A percentile compares a stretch with the other conserved stretches of the same genome.
Evolutionary conservation across 1,140 invertebrate genomes (phyloP).

Genomic region (Venturia canescens): DNA sequence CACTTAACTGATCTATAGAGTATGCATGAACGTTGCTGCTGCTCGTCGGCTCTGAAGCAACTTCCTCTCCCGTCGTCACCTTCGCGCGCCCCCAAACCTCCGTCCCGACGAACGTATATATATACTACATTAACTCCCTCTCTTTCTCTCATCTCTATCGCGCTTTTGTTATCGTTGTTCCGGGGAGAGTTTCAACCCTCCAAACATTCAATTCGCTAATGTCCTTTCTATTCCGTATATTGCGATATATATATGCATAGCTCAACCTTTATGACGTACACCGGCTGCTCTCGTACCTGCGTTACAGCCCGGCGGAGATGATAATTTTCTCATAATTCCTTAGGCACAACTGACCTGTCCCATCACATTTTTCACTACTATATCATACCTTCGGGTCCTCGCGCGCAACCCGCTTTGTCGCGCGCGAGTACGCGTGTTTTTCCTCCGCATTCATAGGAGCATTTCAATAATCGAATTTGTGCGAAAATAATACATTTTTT

Average conservation of each 20-base stretch:
- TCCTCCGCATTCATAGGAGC: too few relatives aligned
- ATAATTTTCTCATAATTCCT: background rate
- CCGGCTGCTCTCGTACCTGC: background rate
- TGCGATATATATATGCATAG: background rate
- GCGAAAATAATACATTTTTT: too few relatives aligned
- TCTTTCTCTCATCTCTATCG: background rate
- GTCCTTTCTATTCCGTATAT: background rate
- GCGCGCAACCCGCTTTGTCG: too few relatives aligned
- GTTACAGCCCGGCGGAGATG: background rate
- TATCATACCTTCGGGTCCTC: too few relatives aligned
- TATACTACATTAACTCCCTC: too few relatives aligned
- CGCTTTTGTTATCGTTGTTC: background rate
- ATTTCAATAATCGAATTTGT: too few relatives aligned
- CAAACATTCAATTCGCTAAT: background rate
- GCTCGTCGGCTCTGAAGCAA: background rate
- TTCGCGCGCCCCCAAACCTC: background rate
- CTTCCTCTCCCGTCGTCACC: background rate
- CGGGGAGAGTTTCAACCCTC: background rate
- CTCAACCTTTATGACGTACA: background rate
- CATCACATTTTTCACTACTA: background rate
- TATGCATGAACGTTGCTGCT: conserved; percentile 18
- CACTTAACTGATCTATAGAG: conserved; percentile 2
- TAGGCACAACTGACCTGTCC: background rate
- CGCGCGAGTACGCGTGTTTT: too few relatives aligned
- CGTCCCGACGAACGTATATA: background rate